Evolutionary conservation across 1,140 invertebrate genomes (phyloP).

Genomic region (Pentalonia nigronervosa): DNA sequence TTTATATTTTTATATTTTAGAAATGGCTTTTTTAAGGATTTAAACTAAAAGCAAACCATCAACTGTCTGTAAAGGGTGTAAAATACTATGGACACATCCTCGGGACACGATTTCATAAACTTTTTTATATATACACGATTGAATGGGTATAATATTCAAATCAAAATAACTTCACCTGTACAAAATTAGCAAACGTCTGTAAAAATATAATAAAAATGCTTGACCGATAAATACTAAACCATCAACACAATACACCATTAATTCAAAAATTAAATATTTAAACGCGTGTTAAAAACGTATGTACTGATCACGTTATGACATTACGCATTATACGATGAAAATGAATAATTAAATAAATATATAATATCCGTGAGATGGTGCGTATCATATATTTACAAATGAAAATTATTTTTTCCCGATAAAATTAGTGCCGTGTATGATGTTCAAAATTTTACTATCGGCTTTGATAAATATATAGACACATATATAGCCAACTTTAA

Average conservation of each 20-base stretch:
- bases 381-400: neutral
- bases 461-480: neutral
- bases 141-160: neutral
- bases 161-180: neutral
- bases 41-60: neutral
- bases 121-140: neutral
- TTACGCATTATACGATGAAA: neutral
- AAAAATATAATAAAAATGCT: neutral
- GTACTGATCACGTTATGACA: neutral
- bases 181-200: neutral
- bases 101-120: neutral
- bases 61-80: neutral
- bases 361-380: neutral
- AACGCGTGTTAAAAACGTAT: neutral
- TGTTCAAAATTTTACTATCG: neutral
- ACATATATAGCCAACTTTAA: neutral
- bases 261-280: slow-evolving; percentile 1
- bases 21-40: neutral
- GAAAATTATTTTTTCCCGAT: neutral
- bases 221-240: neutral
- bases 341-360: neutral
- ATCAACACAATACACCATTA: neutral
- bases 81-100: neutral
- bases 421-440: neutral
- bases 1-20: neutral